Conservation (phyloP, 2,113 vertebrate genomes). For the Entelurus aequoreus region DNA sequence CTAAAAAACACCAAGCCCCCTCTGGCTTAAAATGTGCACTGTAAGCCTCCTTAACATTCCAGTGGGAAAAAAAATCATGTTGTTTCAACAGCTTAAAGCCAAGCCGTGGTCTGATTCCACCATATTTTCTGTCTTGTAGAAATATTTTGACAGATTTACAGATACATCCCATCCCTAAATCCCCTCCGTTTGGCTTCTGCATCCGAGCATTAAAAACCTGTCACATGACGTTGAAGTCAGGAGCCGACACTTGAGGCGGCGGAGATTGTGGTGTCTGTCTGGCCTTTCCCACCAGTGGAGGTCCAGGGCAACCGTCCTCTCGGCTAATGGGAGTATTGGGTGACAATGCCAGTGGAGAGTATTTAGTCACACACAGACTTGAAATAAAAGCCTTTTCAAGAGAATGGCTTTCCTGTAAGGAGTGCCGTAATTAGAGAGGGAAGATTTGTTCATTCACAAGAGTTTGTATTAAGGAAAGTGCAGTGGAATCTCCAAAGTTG, state of each 20-base stretch:
- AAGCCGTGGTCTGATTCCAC: constrained; percentile 57
- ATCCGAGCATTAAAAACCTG: constrained; percentile 63
- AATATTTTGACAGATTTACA: constrained; percentile 74
- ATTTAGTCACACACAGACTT: constrained; percentile 44
- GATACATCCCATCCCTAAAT: constrained; percentile 64
- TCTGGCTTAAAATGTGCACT: constrained; percentile 51
- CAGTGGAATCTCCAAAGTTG: not conserved
- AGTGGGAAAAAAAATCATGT: constrained; percentile 51
- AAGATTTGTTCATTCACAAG: constrained; percentile 13
- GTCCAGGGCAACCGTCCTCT: constrained; percentile 46
- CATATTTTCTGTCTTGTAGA: constrained; percentile 67
- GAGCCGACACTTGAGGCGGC: constrained; percentile 53
- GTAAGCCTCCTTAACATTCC: constrained; percentile 66
- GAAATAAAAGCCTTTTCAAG: constrained; percentile 46
- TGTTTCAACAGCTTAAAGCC: constrained; percentile 68
- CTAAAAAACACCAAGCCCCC: constrained; percentile 44
- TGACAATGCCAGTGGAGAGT: constrained; percentile 44
- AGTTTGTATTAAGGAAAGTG: constrained; percentile 3
- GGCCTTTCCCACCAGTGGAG: constrained; percentile 57
- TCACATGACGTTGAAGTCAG: constrained; percentile 64
- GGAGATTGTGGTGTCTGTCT: constrained; percentile 59
- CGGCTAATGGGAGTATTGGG: constrained; percentile 62
- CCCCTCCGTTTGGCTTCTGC: constrained; percentile 63
- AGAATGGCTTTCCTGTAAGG: constrained; percentile 34
- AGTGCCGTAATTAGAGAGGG: constrained; percentile 20